Conservation (phyloP, 2,797 vertebrate species). For the Sphenodon punctatus region DNA sequence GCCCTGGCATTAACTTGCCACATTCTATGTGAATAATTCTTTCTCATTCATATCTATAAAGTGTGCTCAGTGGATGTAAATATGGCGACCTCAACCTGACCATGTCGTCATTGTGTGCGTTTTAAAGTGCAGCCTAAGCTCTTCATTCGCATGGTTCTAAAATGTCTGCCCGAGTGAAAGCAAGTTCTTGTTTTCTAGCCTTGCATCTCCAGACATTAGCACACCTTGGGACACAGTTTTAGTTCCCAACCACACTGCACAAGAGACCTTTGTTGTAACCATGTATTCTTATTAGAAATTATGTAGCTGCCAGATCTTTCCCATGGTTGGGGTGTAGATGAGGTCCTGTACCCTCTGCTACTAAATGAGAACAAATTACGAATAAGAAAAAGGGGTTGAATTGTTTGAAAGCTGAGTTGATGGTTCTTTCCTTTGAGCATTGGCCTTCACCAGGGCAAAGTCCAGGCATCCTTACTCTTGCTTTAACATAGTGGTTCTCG, state of each 20-base stretch:
- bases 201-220: neutral
- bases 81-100: no score
- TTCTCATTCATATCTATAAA: no score
- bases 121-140: no score
- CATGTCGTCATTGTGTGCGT: no score
- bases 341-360: constrained; percentile 28
- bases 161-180: no score
- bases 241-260: neutral
- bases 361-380: constrained; percentile 49
- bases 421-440: constrained; percentile 45
- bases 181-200: neutral
- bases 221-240: neutral
- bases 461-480: constrained; percentile 41
- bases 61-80: no score
- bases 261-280: neutral
- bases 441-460: constrained; percentile 47
- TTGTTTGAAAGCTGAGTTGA: no score
- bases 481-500: constrained; percentile 45
- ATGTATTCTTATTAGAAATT: neutral
- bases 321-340: constrained; percentile 13
- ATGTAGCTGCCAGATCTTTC: neutral
- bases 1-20: no score
- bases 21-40: no score
- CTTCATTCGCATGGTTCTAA: no score
- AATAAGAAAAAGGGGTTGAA: constrained; percentile 56